Evolutionary conservation across 2,888 invertebrate species (phyloP).

Genomic region (Augiades crinisus): DNA sequence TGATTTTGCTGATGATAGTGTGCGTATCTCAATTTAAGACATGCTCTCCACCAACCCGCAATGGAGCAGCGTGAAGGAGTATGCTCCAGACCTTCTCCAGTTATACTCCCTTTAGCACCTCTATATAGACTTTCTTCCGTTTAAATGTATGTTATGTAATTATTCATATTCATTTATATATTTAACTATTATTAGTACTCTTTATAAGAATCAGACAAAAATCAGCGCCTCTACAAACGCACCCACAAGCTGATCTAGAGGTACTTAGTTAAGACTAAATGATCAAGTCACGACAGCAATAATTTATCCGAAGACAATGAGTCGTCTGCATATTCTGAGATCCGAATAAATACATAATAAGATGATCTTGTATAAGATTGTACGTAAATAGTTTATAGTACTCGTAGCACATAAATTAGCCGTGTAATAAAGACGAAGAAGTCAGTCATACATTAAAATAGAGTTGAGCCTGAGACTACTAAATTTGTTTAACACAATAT

Average conservation of each 20-base stretch:
- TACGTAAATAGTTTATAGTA: background rate
- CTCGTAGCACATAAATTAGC: background rate
- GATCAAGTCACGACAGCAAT: conserved; percentile 22
- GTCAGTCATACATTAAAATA: background rate
- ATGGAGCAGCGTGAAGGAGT: too few species aligned
- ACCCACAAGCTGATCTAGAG: background rate
- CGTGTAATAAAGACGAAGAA: too few species aligned
- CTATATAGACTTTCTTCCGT: too few species aligned
- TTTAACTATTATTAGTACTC: too few species aligned
- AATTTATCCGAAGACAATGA: conserved; percentile 20
- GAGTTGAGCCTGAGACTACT: background rate
- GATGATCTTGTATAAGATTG: conserved; percentile 4
- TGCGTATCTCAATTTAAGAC: too few species aligned
- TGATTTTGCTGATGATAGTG: too few species aligned
- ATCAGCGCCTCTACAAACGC: background rate
- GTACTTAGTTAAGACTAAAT: conserved; percentile 5
- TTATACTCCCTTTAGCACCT: too few species aligned
- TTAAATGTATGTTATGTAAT: too few species aligned
- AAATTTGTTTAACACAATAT: too few species aligned
- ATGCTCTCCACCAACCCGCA: too few species aligned
- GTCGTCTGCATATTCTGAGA: conserved; percentile 14
- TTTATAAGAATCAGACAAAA: background rate
- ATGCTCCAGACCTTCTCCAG: too few species aligned
- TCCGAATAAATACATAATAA: conserved; percentile 17
- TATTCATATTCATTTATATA: too few species aligned